These are phyloP conservation scores for Chirona hameri DNA, from an alignment of 2,888 invertebrate genomes.

Conservation along the genomic window DNA sequence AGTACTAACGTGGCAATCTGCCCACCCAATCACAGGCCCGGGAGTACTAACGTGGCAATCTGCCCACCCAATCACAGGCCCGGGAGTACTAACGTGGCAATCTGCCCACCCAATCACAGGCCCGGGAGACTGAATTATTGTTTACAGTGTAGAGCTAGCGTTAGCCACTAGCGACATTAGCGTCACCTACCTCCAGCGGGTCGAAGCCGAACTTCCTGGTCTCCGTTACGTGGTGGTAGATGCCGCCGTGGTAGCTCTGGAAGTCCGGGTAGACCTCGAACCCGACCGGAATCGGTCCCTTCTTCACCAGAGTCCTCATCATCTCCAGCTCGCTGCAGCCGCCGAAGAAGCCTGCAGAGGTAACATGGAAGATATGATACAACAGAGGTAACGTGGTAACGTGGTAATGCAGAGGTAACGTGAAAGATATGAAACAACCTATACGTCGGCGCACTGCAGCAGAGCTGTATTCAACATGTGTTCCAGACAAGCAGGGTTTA, in stretches of 20 bases:
- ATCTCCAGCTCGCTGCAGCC: slow-evolving; percentile 51
- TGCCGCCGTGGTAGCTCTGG: slow-evolving; percentile 47
- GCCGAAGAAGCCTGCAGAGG: slow-evolving; percentile 42
- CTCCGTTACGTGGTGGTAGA: slow-evolving; percentile 47
- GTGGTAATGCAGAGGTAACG: neutral
- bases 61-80: no score
- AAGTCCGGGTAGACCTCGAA: slow-evolving; percentile 44
- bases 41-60: no score
- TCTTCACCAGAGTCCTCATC: slow-evolving; percentile 48
- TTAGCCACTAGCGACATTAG: no score
- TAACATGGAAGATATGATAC: neutral
- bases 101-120: no score
- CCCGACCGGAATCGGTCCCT: slow-evolving; percentile 51
- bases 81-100: no score
- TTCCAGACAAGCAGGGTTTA: no score
- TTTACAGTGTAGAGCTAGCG: no score
- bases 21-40: no score
- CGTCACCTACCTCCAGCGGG: slow-evolving; percentile 38
- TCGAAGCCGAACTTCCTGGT: slow-evolving; percentile 34
- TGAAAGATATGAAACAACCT: neutral
- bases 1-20: no score
- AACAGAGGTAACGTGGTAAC: neutral
- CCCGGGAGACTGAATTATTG: no score
- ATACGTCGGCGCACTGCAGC: no score
- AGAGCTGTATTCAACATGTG: no score